phyloP scores from a whole-genome alignment of 2,888 invertebrate species.

The Drosophila vallismaia region DNA sequence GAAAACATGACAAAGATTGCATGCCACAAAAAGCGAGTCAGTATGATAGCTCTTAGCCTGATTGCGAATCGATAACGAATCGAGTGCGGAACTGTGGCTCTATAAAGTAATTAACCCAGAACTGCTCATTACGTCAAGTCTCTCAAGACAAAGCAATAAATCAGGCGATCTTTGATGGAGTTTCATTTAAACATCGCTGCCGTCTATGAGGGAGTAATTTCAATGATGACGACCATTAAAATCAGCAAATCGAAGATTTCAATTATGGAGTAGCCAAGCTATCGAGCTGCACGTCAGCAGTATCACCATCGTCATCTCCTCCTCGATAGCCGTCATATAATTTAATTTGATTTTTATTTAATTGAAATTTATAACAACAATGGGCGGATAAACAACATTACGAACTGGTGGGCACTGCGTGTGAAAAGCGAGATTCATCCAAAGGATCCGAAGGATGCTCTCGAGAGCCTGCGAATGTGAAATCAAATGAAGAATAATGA shows the following conservation, averaged over 20 bases:
- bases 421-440: constrained; percentile 48
- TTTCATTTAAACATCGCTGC: constrained; percentile 13
- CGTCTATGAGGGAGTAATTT: constrained; percentile 23
- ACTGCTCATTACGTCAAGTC: constrained; percentile 19
- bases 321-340: constrained; percentile 59
- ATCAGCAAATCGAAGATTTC: constrained; percentile 62
- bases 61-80: constrained; percentile 63
- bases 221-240: constrained; percentile 53
- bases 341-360: constrained; percentile 74
- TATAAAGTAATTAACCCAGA: constrained; percentile 57
- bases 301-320: constrained; percentile 16
- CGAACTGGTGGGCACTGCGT: constrained; percentile 14
- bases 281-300: constrained; percentile 37
- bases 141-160: constrained; percentile 48
- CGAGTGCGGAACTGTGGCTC: constrained; percentile 34
- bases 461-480: constrained; percentile 54
- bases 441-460: constrained; percentile 12
- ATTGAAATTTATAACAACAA: constrained; percentile 76
- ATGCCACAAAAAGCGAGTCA: constrained; percentile 26
- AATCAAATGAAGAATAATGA: constrained; percentile 78
- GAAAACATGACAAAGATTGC: constrained; percentile 52
- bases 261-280: constrained; percentile 59
- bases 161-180: constrained; percentile 46
- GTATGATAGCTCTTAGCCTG: constrained; percentile 54
- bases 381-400: constrained; percentile 38